Evolutionary conservation across 2,797 vertebrate genomes (phyloP).

Genomic region (Galaxias olidus): DNA sequence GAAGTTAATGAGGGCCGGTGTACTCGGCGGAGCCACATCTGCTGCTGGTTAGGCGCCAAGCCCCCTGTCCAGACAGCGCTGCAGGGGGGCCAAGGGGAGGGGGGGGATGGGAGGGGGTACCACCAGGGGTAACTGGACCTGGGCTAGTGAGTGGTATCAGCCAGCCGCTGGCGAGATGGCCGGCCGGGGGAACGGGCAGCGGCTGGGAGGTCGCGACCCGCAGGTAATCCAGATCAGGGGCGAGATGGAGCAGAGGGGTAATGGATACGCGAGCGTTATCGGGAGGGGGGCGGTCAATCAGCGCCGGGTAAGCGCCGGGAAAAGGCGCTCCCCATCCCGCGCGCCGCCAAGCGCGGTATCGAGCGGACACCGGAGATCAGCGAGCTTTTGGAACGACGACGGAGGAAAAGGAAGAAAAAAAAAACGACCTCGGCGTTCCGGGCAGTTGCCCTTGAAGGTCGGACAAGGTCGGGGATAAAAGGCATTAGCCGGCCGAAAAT

Average conservation of each 20-base stretch:
- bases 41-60: conserved; percentile 82
- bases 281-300: conserved; percentile 17
- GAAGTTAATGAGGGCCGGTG: conserved; percentile 77
- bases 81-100: conserved; percentile 17
- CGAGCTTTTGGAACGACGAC: conserved; percentile 24
- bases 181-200: conserved; percentile 36
- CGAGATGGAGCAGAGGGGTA: conserved; percentile 51
- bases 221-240: conserved; percentile 56
- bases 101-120: conserved; percentile 12
- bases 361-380: conserved; percentile 24
- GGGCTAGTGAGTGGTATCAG: conserved; percentile 68
- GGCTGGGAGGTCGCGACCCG: conserved; percentile 60
- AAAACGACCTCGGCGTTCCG: conserved; percentile 4
- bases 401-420: too few species aligned
- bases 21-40: conserved; percentile 80
- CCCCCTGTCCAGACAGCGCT: conserved; percentile 57
- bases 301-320: too few species aligned
- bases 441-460: conserved; percentile 30
- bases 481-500: conserved; percentile 33
- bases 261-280: conserved; percentile 61
- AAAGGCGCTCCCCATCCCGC: too few species aligned
- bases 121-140: conserved; percentile 65
- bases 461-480: conserved; percentile 37
- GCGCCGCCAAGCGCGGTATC: conserved; percentile 39
- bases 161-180: conserved; percentile 49